Evolutionary conservation across 2,888 invertebrate genomes (phyloP), one percentile per base, ranked within the genome.

Genomic region (Orchesellides sinensis): DNA sequence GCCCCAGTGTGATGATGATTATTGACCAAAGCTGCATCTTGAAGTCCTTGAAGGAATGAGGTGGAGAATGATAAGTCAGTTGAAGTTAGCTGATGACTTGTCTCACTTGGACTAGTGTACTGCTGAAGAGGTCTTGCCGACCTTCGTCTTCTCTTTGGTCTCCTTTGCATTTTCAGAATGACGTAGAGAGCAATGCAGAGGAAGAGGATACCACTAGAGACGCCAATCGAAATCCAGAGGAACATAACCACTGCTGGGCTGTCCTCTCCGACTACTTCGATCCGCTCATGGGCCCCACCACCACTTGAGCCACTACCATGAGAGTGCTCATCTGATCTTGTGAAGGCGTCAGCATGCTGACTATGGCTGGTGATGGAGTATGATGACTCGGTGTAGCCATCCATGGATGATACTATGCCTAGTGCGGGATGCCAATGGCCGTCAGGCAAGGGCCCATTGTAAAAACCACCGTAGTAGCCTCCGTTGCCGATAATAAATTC

Each of bases 401-500:
- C 92, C 81, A 93, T 91, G 35, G 92, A 92, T 90, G 95, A 95
- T 1, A 94, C 92, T 73, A 95, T 91, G 17, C 95, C 95, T 73
- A 95, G 90, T 61, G 94, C 92, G 2, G 96, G 92, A 86, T 93
- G 93, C 86, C 94, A 93, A 84, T 91, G 91, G 85, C 93, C 92
- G 87, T 91, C 92, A 10, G 92, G 92, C 68, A 97, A 90, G 0
- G 95, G 95, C 1, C 93, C 94, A 91, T 97, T 97, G 86, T 92
- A 93, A 89, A 93, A 96, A 0, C 93, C 93, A 84, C 95, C 94
- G 89, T 96, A 95, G 2, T 91, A 92, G 83, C 91, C 92, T 10
- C 93, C 93, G 90, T 97, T 95, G 4, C 97, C 97, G 56, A 97
- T 93, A 0, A 92, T 91, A 90, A 97, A 97, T 0, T 84, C 83